Conservation (phyloP, 2,888 invertebrate species). For the Halictus ligatus region DNA sequence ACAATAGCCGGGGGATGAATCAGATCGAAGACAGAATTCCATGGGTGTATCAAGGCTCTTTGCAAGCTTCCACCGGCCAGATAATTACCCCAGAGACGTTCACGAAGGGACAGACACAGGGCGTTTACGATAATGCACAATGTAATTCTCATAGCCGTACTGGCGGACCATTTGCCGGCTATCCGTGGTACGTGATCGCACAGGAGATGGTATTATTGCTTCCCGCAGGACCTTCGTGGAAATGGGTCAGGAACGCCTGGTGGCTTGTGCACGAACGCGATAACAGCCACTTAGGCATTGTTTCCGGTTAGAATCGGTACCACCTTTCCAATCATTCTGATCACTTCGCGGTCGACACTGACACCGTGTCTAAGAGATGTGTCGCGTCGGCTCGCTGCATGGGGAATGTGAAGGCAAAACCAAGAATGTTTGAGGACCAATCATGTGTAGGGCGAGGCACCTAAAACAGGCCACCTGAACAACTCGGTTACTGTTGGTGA, state of each 20-base stretch:
- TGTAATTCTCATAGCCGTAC: constrained; percentile 68
- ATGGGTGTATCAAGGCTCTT: not conserved
- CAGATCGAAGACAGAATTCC: not conserved
- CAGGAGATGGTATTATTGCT: constrained; percentile 63
- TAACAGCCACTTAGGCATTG: constrained; percentile 73
- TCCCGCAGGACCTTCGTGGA: constrained; percentile 61
- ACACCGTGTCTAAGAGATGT: not conserved
- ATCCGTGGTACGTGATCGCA: constrained; percentile 58
- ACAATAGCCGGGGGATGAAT: not conserved
- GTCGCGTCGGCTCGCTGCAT: no score
- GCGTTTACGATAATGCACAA: constrained; percentile 71
- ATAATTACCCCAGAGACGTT: constrained; percentile 63
- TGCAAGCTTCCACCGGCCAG: constrained; percentile 21
- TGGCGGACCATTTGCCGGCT: constrained; percentile 55
- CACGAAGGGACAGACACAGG: constrained; percentile 40
- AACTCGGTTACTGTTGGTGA: no score
- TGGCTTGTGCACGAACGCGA: constrained; percentile 69
- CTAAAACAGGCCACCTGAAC: no score
- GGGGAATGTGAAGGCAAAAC: no score
- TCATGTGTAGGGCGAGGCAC: no score
- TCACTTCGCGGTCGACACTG: constrained; percentile 15
- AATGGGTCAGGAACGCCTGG: constrained; percentile 70
- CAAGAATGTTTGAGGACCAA: no score
- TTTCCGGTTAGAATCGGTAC: constrained; percentile 58
- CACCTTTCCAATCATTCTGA: constrained; percentile 52